Base-by-base conservation (phyloP, 1,140 invertebrate genomes). In the Atta colombica region DNA sequence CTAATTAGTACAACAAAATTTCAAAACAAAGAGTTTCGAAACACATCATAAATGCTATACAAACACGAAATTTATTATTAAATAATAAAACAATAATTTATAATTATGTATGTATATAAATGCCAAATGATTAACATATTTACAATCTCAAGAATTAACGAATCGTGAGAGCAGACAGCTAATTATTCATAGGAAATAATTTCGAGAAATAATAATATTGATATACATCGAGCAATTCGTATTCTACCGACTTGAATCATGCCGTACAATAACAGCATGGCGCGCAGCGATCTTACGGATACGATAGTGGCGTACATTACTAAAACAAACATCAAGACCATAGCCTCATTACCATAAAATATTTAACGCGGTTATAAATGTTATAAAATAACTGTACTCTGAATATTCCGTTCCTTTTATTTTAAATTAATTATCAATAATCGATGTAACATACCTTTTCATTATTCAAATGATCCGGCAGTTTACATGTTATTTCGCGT, bases 191-290 rank as follows among this genome's bases (percentile, higher is more conserved):
- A 45, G 7, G 4, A 68, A 45, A 63, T 63, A 63, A 68, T 21
- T 68, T 68, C n/a, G 65, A 68, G 8, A 45, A 68, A 18, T 68
- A 68, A 68, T 68, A 68, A 68, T 35, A 25, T 25, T 25, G 35
- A 68, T 5, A 35, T 6, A 35, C 31, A 35, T 35, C 31, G 31
- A 68, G 65, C 65, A 16, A 68, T 45, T 68, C 35, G 65, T 10
- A 68, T 68, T 35, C n/a, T 68, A n/a, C n/a, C 65, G 8, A 66
- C 31, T 68, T 68, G 18, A 66, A 68, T 68, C 65, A 39, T 10
- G 31, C 2, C n/a, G 35, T 5, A 35, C 3, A 39, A 12, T 66
- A 21, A 68, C 10, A 68, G 6, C 65, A 14, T 5, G n/a, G 10
- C 10, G 10, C 10, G 65, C 10, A 1, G 65, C n/a, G n/a, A 45